Evolutionary conservation across 2,113 vertebrate species (phyloP), one percentile per base, ranked within the genome.

Genomic region (Sceloporus undulatus): DNA sequence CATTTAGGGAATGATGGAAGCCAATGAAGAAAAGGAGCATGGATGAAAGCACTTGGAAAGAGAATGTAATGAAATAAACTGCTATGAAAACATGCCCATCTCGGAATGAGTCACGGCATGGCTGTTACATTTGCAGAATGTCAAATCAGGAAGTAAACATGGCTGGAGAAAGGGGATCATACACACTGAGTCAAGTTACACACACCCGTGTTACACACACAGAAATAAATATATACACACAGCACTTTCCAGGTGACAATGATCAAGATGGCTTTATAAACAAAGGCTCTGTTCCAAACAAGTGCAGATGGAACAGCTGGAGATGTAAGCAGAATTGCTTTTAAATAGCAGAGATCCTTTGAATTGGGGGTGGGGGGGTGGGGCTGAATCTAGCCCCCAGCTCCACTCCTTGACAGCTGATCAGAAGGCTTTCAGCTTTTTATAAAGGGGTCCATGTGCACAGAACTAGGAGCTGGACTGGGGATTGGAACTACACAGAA

Each of bases 1-100:
- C 93, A 95, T 96, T 96, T 96, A 93, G 94, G 95, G 86, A 91
- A 94, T 94, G 93, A 95, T 90, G 95, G 89, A 88, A 92, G 94
- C 95, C 95, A 97, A 87, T 90, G 91, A 82, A 93, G 92, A 95
- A 91, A 93, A 95, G 91, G 95, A 94, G 94, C 40, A 91, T 71
- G 96, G 94, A 96, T 95, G 94, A 95, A 95, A 95, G 94, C 90
- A 85, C 93, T 91, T 95, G 91, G 90, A 90, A 83, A 80, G 87
- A 87, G 87, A 92, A 95, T 23, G 79, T 48, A 92, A 93, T 84
- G 89, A 94, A 91, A 83, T 90, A 92, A 90, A 92, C 91, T 77
- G 88, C 85, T 93, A 85, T 0, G 79, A 91, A 94, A 93, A 88
- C 89, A 90, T 82, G 88, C 1, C 48, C 86, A 48, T 0, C 1